phyloP scores from a whole-genome alignment of 2,797 vertebrate genomes.

The Amazona ochrocephala region DNA sequence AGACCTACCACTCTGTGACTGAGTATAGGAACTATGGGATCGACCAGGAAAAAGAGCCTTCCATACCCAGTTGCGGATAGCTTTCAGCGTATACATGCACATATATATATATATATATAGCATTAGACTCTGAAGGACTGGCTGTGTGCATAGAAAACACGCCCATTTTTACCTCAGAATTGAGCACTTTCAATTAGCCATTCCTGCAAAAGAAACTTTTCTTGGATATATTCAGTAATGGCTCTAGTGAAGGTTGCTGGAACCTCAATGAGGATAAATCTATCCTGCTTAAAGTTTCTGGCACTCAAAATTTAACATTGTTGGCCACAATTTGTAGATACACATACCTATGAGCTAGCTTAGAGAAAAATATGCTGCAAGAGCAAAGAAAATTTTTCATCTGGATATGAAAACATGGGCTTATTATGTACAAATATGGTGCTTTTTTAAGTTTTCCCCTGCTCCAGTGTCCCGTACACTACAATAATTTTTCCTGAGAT shows the following conservation, averaged over 20 bases:
- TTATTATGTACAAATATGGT: not conserved
- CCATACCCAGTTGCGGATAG: not conserved
- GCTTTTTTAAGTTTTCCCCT: not conserved
- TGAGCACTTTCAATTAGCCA: not conserved
- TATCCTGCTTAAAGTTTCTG: not conserved
- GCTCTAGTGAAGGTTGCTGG: not conserved
- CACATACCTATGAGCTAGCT: fast-evolving
- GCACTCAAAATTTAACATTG: not conserved
- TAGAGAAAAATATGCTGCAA: not conserved
- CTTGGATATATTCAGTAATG: not conserved
- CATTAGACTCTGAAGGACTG: not conserved
- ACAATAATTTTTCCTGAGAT: not conserved
- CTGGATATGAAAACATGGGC: not conserved
- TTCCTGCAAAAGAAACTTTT: not conserved
- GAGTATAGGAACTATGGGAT: not conserved
- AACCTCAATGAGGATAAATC: not conserved
- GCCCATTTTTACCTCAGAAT: not conserved
- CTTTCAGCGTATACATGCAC: not conserved
- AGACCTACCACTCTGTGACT: not conserved
- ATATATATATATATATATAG: not conserved
- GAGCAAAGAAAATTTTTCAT: not conserved
- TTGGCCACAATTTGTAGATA: not conserved
- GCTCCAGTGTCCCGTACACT: not conserved
- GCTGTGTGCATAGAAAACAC: not conserved
- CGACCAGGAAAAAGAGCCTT: not conserved